A percentile compares a stretch with the other conserved stretches of the same genome.
phyloP scores from a whole-genome alignment of 2,797 vertebrate species.

The Hipposideros larvatus region DNA sequence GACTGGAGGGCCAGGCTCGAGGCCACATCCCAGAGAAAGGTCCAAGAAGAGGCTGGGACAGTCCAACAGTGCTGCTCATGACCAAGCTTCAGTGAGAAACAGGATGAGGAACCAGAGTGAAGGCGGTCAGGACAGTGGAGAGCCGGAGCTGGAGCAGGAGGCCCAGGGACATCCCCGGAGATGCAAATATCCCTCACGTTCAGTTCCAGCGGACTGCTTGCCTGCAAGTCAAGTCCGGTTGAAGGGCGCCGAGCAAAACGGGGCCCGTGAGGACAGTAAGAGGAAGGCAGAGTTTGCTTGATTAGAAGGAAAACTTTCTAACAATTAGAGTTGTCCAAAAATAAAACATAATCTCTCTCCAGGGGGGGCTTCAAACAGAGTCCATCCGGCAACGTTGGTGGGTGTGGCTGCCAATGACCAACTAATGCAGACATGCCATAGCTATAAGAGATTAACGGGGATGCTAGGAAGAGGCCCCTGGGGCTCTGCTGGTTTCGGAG shows the following conservation, averaged over 20 bases:
- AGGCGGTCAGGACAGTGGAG: neutral
- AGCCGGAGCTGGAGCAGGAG: neutral
- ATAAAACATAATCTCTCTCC: neutral
- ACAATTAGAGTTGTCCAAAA: neutral
- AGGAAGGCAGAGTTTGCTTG: neutral
- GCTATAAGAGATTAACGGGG: neutral
- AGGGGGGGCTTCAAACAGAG: neutral
- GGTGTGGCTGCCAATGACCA: fast-evolving
- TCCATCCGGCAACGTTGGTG: fast-evolving
- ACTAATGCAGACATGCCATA: fast-evolving
- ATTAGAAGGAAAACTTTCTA: neutral
- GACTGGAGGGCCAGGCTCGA: fast-evolving
- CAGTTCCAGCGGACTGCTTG: no score
- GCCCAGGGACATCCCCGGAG: neutral
- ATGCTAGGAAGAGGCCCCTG: neutral
- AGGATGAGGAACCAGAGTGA: neutral
- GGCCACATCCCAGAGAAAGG: neutral
- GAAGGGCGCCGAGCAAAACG: no score
- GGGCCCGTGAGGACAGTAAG: fast-evolving
- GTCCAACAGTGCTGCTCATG: fast-evolving
- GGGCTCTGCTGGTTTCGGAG: fast-evolving
- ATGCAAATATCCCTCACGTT: no score
- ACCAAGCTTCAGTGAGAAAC: neutral
- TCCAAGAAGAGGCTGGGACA: neutral
- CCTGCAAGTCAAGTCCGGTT: no score